Conservation (phyloP, 1,140 invertebrate genomes). For the Cardiocondyla obscurior region DNA sequence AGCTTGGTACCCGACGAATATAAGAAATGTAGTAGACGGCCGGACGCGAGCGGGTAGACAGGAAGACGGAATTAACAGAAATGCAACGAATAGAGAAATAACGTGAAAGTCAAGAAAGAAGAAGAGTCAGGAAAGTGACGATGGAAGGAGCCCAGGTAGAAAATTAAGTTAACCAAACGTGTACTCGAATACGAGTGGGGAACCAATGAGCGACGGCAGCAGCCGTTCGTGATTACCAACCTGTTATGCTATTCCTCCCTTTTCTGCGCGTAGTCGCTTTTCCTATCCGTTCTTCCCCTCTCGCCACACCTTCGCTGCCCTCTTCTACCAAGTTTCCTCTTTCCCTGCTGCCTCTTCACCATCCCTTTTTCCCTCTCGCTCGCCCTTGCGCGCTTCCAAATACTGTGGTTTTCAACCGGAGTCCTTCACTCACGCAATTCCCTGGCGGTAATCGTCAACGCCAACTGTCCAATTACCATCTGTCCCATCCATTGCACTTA, state of each 20-base stretch:
- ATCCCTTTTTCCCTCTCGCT: slow-evolving; percentile 12
- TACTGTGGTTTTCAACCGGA: slow-evolving; percentile 24
- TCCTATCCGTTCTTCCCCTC: slow-evolving; percentile 18
- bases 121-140: not conserved
- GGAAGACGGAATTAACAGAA: not conserved
- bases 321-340: slow-evolving; percentile 39
- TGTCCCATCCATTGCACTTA: slow-evolving; percentile 60
- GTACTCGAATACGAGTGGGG: slow-evolving; percentile 64
- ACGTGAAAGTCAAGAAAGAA: not conserved
- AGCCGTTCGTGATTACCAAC: slow-evolving; percentile 54
- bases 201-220: slow-evolving; percentile 60
- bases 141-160: slow-evolving; percentile 64
- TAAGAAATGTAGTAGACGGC: slow-evolving; percentile 24
- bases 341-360: not conserved
- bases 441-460: slow-evolving; percentile 57
- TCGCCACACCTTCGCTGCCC: not conserved
- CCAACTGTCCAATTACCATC: slow-evolving; percentile 64
- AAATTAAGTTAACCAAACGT: slow-evolving; percentile 71
- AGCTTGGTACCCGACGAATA: slow-evolving; percentile 45
- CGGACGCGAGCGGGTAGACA: not conserved
- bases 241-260: slow-evolving; percentile 2
- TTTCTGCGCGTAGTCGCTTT: slow-evolving; percentile 19
- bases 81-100: not conserved
- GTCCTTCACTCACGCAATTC: slow-evolving; percentile 49
- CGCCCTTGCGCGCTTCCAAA: not conserved